Conservation (phyloP, 2,888 invertebrate genomes). For the Hesperia comma region DNA sequence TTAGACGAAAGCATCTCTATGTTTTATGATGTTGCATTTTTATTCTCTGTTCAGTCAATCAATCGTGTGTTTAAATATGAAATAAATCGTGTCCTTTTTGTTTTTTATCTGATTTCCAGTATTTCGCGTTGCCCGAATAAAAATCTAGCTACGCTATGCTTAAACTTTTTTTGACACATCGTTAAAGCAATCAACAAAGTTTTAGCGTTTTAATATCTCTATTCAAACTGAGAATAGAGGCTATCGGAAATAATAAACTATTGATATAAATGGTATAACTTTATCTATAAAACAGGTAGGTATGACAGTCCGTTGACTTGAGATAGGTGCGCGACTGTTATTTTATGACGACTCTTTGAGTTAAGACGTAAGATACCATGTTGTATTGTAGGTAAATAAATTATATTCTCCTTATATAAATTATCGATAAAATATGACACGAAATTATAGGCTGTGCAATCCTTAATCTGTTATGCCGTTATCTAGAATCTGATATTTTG, state of each 20-base stretch:
- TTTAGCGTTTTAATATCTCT: conserved; percentile 1
- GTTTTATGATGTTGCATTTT: too few relatives aligned
- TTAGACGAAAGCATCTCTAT: too few relatives aligned
- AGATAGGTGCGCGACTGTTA: background rate
- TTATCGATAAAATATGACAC: too few relatives aligned
- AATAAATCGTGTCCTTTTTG: too few relatives aligned
- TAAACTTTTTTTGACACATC: conserved; percentile 13
- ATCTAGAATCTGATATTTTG: too few relatives aligned
- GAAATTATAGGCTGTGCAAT: too few relatives aligned
- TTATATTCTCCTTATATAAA: background rate
- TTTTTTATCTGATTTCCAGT: too few relatives aligned
- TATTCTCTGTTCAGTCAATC: too few relatives aligned
- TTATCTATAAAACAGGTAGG: background rate
- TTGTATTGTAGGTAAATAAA: background rate
- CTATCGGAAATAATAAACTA: background rate
- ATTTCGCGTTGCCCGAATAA: too few relatives aligned
- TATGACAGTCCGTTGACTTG: background rate
- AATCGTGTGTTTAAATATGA: too few relatives aligned
- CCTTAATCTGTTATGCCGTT: too few relatives aligned
- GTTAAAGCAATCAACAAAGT: conserved; percentile 7
- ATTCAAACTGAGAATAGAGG: background rate
- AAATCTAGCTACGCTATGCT: background rate
- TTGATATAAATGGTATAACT: background rate
- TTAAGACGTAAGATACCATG: background rate
- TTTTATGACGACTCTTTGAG: background rate